Evolutionary conservation across 2,797 vertebrate genomes (phyloP), one percentile per base, ranked within the genome.

Genomic region (Aythya fuligula): DNA sequence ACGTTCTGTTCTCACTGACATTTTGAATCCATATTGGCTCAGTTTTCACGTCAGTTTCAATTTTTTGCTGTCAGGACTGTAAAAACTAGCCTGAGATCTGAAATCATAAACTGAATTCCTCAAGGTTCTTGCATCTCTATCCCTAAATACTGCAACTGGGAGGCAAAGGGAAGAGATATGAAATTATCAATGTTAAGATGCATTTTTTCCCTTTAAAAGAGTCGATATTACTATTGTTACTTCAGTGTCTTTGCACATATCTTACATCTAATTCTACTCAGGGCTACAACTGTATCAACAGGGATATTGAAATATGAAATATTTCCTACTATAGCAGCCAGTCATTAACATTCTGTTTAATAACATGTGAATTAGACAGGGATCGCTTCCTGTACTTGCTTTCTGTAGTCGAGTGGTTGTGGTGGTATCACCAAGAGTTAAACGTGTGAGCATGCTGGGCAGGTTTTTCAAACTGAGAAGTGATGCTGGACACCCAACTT

Each of bases 381-480:
- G 54, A 56, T 94, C 87, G 71, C n/a, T 77, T 89, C 65, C 58
- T 88, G 32, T 38, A 24, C 76, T 75, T 54, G 34, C 58, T 82
- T 87, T 85, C 28, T 84, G 60, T 66, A 16, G 34, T 62, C 0
- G 0, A 36, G n/a, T 22, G 41, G 75, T 11, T 57, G 2, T 43
- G 80, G 61, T 77, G 53, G n/a, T 74, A 54, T 67, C 45, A 24
- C 62, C 62, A 72, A 38, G 78, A 84, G 64, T 81, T 92, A 78
- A 85, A 77, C 0, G 0, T 39, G 11, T 62, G 17, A 41, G 13
- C 20, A 12, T 1, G 11, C 51, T 54, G 56, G 36, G 13, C 20
- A 17, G 9, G 41, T 32, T 90, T 84, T 77, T 49, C 43, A 51
- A 69, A 91, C 60, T n/a, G 20, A 54, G 16, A 47, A 38, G 65